phyloP scores from a whole-genome alignment of 2,113 vertebrate genomes.

The Cinclus cinclus region DNA sequence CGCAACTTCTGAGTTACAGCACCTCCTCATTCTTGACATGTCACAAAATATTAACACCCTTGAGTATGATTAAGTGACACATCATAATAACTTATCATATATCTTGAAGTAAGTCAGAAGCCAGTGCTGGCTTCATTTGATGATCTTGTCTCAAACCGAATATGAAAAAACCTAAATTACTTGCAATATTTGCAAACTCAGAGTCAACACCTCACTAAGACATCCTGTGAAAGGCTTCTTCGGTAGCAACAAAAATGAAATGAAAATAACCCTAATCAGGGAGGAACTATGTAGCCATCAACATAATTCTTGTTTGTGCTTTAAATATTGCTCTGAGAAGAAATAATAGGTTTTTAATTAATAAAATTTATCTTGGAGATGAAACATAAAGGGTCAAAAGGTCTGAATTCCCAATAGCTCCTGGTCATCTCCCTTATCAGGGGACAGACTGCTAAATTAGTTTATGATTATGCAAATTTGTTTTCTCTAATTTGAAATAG shows the following conservation, averaged over 20 bases:
- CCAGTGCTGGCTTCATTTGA: background rate
- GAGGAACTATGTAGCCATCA: background rate
- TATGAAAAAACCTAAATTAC: background rate
- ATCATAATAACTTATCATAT: constrained; percentile 1
- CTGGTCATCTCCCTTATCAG: background rate
- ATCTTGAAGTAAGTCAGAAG: background rate
- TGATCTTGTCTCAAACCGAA: background rate
- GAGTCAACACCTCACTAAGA: background rate
- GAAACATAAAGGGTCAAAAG: background rate
- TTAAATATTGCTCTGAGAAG: background rate
- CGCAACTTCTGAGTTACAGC: constrained; percentile 30
- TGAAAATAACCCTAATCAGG: background rate
- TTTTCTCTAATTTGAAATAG: background rate
- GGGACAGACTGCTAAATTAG: background rate
- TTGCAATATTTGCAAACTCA: background rate
- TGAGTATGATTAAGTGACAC: constrained; percentile 42
- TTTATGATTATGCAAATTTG: background rate
- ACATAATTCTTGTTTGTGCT: background rate
- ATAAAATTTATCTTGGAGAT: background rate
- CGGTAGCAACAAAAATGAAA: background rate
- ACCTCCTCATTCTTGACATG: background rate
- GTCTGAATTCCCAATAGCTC: background rate
- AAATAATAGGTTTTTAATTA: background rate
- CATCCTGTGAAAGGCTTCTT: background rate
- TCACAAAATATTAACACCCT: constrained; percentile 48